Evolutionary conservation across 2,113 vertebrate genomes (phyloP).

Genomic region (Larimichthys polyactis): DNA sequence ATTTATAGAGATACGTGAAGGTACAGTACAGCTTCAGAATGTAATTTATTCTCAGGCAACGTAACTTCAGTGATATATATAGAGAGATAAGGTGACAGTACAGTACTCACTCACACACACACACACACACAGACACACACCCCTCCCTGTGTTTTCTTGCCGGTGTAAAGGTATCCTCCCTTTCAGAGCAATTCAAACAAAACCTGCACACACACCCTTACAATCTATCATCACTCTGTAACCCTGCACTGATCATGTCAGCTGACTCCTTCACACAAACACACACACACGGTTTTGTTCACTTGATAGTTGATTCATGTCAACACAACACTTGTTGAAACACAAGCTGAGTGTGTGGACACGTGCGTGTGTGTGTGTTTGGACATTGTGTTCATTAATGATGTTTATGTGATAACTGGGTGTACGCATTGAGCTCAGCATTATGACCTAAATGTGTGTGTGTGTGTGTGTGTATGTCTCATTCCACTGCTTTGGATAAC

Average conservation of each 20-base stretch:
- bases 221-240: constrained; percentile 36
- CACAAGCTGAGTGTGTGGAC: constrained; percentile 7
- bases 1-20: background rate
- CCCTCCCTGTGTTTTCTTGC: background rate
- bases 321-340: constrained; percentile 30
- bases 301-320: constrained; percentile 32
- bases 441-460: background rate
- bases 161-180: constrained; percentile 15
- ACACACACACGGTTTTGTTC: background rate
- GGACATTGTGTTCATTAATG: background rate
- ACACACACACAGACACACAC: constrained; percentile 1
- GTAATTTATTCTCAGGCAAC: too few relatives aligned
- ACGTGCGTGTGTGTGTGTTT: constrained; percentile 3
- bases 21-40: background rate
- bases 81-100: too few relatives aligned
- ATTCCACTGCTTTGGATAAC: too few relatives aligned
- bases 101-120: background rate
- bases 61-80: too few relatives aligned
- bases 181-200: constrained; percentile 19
- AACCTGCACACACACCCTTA: constrained; percentile 18
- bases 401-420: background rate
- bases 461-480: too few relatives aligned
- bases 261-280: constrained; percentile 17
- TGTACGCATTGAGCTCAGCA: background rate
- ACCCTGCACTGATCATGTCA: constrained; percentile 44